Evolutionary conservation across 2,888 invertebrate genomes (phyloP).

Genomic region (Drosophila formosana): DNA sequence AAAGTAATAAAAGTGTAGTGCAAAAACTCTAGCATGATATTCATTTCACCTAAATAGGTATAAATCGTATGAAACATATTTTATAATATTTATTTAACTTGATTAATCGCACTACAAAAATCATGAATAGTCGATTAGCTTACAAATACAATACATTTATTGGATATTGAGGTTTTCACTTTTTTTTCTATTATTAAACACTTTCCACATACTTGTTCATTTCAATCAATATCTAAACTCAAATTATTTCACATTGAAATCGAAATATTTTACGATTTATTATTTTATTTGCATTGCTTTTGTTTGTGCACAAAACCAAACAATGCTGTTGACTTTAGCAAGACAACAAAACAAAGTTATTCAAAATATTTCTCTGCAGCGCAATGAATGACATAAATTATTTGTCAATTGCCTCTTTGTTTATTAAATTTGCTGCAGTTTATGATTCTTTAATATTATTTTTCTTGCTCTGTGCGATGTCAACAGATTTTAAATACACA

Average conservation of each 20-base stretch:
- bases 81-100: neutral
- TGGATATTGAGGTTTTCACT: too few species aligned
- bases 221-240: neutral
- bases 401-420: neutral
- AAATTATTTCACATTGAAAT: neutral
- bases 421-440: neutral
- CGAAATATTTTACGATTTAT: neutral
- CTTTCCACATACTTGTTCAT: too few species aligned
- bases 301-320: neutral
- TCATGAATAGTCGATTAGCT: neutral
- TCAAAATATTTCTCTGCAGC: neutral
- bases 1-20: too few species aligned
- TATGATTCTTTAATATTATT: neutral
- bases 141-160: too few species aligned
- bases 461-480: neutral
- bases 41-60: too few species aligned
- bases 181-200: too few species aligned
- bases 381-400: neutral
- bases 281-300: neutral
- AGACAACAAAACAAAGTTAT: neutral
- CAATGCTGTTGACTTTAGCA: neutral
- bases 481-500: constrained; percentile 9
- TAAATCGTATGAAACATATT: too few species aligned
- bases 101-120: neutral
- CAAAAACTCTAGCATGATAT: too few species aligned